Conservation (phyloP, 1,140 invertebrate genomes). For the Chrysomallon squamiferum region DNA sequence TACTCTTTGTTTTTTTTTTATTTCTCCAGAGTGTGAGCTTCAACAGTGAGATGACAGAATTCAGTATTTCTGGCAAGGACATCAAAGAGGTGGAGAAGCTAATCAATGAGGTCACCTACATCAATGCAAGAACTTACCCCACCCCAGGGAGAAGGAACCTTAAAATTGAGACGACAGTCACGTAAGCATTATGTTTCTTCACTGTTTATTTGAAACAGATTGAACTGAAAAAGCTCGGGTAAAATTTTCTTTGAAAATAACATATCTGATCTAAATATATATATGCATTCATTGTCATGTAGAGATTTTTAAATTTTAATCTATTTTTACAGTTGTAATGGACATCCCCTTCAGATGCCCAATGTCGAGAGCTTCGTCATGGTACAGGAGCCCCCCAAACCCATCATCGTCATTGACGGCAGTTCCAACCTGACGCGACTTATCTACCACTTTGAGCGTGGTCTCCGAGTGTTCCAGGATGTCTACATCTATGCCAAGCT, state of each 20-base stretch:
- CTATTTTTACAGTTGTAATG: constrained; percentile 45
- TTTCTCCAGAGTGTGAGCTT: constrained; percentile 69
- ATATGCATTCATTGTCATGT: no score
- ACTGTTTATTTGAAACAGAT: no score
- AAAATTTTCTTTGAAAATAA: no score
- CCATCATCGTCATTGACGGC: constrained; percentile 83
- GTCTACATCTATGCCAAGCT: constrained; percentile 70
- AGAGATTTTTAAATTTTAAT: no score
- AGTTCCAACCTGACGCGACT: constrained; percentile 79
- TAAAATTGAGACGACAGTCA: constrained; percentile 55
- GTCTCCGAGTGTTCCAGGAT: constrained; percentile 84
- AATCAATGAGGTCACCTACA: constrained; percentile 87
- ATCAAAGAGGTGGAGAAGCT: constrained; percentile 87
- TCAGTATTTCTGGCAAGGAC: constrained; percentile 89
- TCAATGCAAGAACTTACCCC: constrained; percentile 87
- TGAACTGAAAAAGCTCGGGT: no score
- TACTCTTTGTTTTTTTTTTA: no score
- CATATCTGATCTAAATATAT: no score
- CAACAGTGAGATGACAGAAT: constrained; percentile 75
- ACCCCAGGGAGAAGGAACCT: constrained; percentile 91
- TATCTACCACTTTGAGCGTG: constrained; percentile 83
- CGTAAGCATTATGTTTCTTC: constrained; percentile 32
- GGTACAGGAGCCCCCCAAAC: constrained; percentile 84
- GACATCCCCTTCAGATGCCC: constrained; percentile 68
- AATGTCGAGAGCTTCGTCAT: constrained; percentile 83